Conservation (phyloP, 2,113 vertebrate species). For the Osmerus mordax region DNA sequence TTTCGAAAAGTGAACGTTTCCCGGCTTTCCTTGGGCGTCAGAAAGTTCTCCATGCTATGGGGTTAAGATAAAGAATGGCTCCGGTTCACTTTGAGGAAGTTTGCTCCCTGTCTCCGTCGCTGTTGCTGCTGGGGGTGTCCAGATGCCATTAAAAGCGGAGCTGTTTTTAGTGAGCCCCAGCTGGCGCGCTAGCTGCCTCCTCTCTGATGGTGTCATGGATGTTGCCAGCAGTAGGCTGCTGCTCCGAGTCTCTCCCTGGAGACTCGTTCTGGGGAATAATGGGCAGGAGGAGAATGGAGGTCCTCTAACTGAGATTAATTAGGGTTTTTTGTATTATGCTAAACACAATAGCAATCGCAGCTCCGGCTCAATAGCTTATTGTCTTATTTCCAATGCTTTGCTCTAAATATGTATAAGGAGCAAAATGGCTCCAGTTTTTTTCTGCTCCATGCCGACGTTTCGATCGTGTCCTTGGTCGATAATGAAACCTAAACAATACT, state of each 20-base stretch:
- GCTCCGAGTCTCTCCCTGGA: conserved; percentile 52
- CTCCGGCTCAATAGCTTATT: conserved; percentile 57
- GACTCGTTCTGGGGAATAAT: conserved; percentile 60
- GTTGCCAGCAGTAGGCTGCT: conserved; percentile 53
- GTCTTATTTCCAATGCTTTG: conserved; percentile 48
- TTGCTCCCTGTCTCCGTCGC: not conserved
- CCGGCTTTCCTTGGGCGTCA: not conserved
- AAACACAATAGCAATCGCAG: conserved; percentile 56
- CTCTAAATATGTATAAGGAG: conserved; percentile 53
- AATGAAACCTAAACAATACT: conserved; percentile 41
- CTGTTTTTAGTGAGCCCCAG: conserved; percentile 51
- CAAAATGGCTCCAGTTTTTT: conserved; percentile 41
- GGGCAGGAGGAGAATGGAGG: conserved; percentile 52
- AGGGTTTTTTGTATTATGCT: conserved; percentile 62
- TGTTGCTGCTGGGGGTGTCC: conserved; percentile 22
- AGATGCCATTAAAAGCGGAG: conserved; percentile 40
- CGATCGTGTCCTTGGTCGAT: conserved; percentile 38
- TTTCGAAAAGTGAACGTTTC: too few relatives aligned
- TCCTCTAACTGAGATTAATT: conserved; percentile 69
- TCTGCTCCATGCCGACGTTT: conserved; percentile 36
- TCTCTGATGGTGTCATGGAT: conserved; percentile 40
- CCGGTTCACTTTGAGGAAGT: conserved; percentile 14
- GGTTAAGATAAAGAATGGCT: conserved; percentile 8
- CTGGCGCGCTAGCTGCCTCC: not conserved
- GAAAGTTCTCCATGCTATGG: not conserved